These are phyloP conservation scores for Phorcus lineatus DNA, from an alignment of 2,888 invertebrate genomes.

Conservation along the genomic window DNA sequence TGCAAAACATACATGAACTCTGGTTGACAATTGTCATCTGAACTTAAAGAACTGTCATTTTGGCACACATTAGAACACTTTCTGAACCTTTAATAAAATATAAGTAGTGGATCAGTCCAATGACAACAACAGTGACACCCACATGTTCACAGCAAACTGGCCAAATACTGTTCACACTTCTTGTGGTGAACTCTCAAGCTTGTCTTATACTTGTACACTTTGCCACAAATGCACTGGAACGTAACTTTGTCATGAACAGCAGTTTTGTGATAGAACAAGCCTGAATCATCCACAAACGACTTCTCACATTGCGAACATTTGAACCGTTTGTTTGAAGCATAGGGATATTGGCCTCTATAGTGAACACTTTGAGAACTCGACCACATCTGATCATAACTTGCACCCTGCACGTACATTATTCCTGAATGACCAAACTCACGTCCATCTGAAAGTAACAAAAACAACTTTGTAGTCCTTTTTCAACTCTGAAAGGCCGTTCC, in stretches of 20 bases:
- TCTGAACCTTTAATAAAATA: too few species aligned
- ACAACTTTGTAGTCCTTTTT: background rate
- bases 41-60: too few species aligned
- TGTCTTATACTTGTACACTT: background rate
- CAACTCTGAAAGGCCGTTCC: background rate
- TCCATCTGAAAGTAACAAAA: conserved; percentile 13
- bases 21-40: too few species aligned
- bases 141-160: background rate
- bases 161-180: background rate
- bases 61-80: too few species aligned
- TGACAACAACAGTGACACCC: too few species aligned
- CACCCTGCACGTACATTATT: too few species aligned
- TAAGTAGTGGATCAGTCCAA: too few species aligned
- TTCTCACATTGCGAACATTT: background rate
- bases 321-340: background rate
- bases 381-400: too few species aligned
- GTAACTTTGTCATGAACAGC: conserved; percentile 11
- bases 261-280: conserved; percentile 8
- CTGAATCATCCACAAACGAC: background rate
- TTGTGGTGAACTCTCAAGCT: conserved; percentile 11
- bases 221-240: conserved; percentile 5
- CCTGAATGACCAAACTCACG: background rate
- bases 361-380: too few species aligned
- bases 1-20: too few species aligned
- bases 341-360: too few species aligned